Evolutionary conservation across 2,888 invertebrate species (phyloP).

Genomic region (Leptura quadrifasciata): DNA sequence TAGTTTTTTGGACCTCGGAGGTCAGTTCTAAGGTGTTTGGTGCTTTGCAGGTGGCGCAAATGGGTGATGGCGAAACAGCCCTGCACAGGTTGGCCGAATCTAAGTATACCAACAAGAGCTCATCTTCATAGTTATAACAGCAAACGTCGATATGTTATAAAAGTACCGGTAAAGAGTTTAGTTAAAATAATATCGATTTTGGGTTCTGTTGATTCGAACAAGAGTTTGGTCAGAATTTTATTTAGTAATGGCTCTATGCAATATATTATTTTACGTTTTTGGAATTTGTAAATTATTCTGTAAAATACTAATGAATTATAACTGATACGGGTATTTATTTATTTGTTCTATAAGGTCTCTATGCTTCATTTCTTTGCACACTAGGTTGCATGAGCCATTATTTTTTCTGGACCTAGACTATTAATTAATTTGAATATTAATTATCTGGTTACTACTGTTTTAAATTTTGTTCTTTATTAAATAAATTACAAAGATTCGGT

Average conservation of each 20-base stretch:
- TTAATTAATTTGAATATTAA: constrained; percentile 16
- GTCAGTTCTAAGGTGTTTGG: constrained; percentile 71
- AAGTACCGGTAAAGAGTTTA: constrained; percentile 32
- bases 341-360: constrained; percentile 43
- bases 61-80: constrained; percentile 72
- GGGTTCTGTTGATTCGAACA: constrained; percentile 2
- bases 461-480: constrained; percentile 49
- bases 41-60: constrained; percentile 73
- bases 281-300: constrained; percentile 34
- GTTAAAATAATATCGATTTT: constrained; percentile 22
- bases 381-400: constrained; percentile 42
- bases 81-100: constrained; percentile 74
- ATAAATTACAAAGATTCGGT: constrained; percentile 22
- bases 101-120: constrained; percentile 73
- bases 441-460: constrained; percentile 12
- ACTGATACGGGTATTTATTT: constrained; percentile 52
- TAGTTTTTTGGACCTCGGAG: constrained; percentile 35
- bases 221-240: constrained; percentile 7
- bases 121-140: constrained; percentile 64
- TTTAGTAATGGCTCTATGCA: constrained; percentile 32
- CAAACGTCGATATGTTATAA: constrained; percentile 30
- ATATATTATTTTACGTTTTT: constrained; percentile 7
- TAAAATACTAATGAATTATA: constrained; percentile 26
- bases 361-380: constrained; percentile 35
- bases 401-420: constrained; percentile 9